Conservation (phyloP, 2,888 invertebrate genomes). For the Platycnemis pennipes region DNA sequence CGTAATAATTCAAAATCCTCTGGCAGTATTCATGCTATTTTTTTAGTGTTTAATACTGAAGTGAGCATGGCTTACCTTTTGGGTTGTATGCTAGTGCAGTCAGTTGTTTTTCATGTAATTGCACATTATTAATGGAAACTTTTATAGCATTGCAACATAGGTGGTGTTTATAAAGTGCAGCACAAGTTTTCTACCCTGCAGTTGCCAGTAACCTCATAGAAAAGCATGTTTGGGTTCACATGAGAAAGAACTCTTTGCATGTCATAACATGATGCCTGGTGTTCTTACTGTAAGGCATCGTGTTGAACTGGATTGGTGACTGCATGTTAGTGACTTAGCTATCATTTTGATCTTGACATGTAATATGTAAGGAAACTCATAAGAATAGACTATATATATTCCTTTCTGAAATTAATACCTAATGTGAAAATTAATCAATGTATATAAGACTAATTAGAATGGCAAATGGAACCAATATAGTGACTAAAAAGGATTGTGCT, state of each 20-base stretch:
- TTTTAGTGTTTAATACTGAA: not conserved
- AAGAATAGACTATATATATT: slow-evolving; percentile 1
- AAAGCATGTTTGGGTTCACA: slow-evolving; percentile 10
- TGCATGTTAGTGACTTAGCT: slow-evolving; percentile 55
- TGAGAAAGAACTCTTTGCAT: slow-evolving; percentile 40
- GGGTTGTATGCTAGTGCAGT: not conserved
- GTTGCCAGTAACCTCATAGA: slow-evolving; percentile 16
- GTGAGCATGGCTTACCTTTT: slow-evolving; percentile 16
- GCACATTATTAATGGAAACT: not conserved
- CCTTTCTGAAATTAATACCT: not conserved
- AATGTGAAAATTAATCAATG: not conserved
- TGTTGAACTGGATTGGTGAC: slow-evolving; percentile 29
- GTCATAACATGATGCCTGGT: not conserved
- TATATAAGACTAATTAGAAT: not conserved
- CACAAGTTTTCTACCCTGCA: slow-evolving; percentile 11
- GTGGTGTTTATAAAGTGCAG: not conserved
- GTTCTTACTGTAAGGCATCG: not conserved
- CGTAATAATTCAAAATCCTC: not conserved
- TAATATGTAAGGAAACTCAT: not conserved
- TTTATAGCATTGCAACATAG: not conserved
- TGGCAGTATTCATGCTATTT: not conserved
- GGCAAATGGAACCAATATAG: not conserved
- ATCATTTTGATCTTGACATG: not conserved
- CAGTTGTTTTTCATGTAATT: not conserved
- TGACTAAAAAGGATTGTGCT: not conserved